Evolutionary conservation across 2,888 invertebrate genomes (phyloP), one percentile per base, ranked within the genome.

Genomic region (Meta bourneti): DNA sequence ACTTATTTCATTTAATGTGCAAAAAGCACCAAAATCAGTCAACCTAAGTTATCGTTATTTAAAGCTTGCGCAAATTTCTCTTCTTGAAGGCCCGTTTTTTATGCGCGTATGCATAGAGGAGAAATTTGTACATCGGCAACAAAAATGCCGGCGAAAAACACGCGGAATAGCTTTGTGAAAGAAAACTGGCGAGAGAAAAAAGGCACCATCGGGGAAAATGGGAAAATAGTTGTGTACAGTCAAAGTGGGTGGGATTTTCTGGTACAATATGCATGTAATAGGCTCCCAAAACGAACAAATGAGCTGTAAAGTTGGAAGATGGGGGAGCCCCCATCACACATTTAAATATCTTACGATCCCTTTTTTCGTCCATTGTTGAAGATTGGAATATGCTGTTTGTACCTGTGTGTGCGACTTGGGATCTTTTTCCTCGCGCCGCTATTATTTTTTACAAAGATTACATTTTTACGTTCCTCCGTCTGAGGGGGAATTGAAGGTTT

Each of bases 11-110:
- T 90, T 90, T 90, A 90, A 90, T 90, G 90, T 72, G 49, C 72
- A 90, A 90, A 89, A 90, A 84, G 84, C 84, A 79, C 72, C 78
- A 90, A 84, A 90, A 79, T 79, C 90, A 90, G 70, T 90, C 78
- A 84, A 90, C 81, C 84, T 79, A 71, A 82, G 83, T 83, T 90
- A 90, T 90, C 90, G 90, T 83, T 89, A 89, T 89, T 89, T 89
- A 89, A 89, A 89, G 82, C 83, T 54, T 89, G 82, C 72, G 84
- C 83, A 74, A 89, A 89, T 70, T 89, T 89, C 84, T 78, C 79
- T 84, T 78, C 72, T 49, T 49, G 51, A 70, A 77, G 78, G 19
- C 70, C 7, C 72, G 19, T 72, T 89, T 88, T 89, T 89, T 83
- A 81, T 81, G 88, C 54, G 81, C 88, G 54, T 89, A 75, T 89